Base-by-base conservation (phyloP, 2,888 invertebrate species). In the Helleia helle region DNA sequence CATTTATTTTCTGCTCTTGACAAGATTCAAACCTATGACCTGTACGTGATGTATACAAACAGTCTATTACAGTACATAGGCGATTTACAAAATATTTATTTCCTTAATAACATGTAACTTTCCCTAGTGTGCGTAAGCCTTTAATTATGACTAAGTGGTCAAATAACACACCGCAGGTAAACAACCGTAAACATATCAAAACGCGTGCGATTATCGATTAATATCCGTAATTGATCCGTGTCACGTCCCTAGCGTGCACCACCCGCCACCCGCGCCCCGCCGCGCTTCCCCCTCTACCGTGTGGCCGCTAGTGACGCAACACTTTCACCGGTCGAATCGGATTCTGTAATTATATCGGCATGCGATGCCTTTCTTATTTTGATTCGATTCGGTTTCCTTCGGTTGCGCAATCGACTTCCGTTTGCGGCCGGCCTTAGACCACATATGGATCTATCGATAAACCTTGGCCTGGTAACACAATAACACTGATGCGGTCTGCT, bases 301-400 rank as follows among this genome's bases (percentile, higher is more conserved):
- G 1, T 4, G 2, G n/a, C n/a, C n/a, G n/a, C n/a, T n/a, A n/a
- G 53, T 72, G 71, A 76, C 71, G 72, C 55, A 79, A 80, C 63
- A 69, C 80, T 80, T 80, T 80, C 80, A 73, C 79, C 64, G 54
- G 56, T 58, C 53, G 43, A 47, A 47, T 40, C 42, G 46, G 46
- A 52, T 51, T 72, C 67, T 74, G 66, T 76, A 77, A 77, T 74
- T 73, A 71, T 65, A 71, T 66, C 61, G 71, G 72, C 71, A 76
- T 75, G 72, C 65, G 57, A 68, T 70, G 72, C 76, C 75, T 80
- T 77, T 80, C 75, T 71, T 75, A 74, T 39, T 18, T 24, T 9
- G 67, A 65, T 69, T 73, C 62, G 67, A 64, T 63, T 67, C 55
- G 52, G 64, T 70, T 76, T 71, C 71, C 66, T 68, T 50, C 30